Conservation (phyloP, 1,140 invertebrate species). For the Drosophila ohnishii region DNA sequence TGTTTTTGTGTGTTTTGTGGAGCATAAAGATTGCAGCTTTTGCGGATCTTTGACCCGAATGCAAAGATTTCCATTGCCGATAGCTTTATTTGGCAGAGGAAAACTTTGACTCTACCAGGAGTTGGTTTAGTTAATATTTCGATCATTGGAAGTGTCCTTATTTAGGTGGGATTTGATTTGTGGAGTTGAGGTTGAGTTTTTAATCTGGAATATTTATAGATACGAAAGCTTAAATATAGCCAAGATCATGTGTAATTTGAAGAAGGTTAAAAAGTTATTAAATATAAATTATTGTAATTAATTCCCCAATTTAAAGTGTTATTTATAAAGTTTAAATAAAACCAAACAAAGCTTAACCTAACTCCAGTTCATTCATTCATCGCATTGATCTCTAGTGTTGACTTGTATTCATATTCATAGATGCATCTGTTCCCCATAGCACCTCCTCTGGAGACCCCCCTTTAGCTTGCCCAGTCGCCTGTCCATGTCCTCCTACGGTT, state of each 20-base stretch:
- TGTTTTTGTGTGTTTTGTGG: slow-evolving; percentile 2
- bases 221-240: background rate
- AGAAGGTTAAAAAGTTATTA: no score
- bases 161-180: background rate
- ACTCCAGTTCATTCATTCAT: slow-evolving; percentile 22
- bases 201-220: background rate
- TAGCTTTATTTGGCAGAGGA: slow-evolving; percentile 23
- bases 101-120: background rate
- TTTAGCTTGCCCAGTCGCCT: background rate
- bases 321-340: background rate
- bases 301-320: background rate
- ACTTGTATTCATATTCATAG: slow-evolving; percentile 45
- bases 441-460: background rate
- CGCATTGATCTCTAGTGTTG: slow-evolving; percentile 31
- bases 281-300: background rate
- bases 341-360: background rate
- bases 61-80: slow-evolving; percentile 23
- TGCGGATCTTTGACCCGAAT: slow-evolving; percentile 28
- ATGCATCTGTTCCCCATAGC: slow-evolving; percentile 35
- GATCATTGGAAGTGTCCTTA: background rate
- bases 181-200: no score
- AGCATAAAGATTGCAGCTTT: slow-evolving; percentile 8
- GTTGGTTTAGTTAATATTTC: slow-evolving; percentile 1
- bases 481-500: slow-evolving; percentile 33
- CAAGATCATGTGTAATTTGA: background rate